Conservation (phyloP, 2,888 invertebrate genomes). For the Acanthosoma haemorrhoidale region DNA sequence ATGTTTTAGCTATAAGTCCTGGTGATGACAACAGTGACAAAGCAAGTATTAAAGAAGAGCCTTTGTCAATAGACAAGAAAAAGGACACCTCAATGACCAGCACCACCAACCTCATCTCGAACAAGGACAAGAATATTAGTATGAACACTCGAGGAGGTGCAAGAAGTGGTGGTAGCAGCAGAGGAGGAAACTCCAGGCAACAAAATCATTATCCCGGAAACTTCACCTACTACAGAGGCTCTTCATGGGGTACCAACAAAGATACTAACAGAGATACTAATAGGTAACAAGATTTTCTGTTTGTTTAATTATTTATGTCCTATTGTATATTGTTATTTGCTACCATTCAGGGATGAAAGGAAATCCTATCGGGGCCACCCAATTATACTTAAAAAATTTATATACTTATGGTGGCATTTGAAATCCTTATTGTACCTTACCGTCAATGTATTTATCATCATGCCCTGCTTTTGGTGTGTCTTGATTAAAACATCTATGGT, state of each 20-base stretch:
- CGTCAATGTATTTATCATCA: too few species aligned
- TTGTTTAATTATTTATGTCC: too few species aligned
- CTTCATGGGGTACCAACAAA: background rate
- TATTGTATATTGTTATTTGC: too few species aligned
- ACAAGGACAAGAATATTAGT: background rate
- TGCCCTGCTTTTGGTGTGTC: too few species aligned
- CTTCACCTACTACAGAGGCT: conserved; percentile 20
- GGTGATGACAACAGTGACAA: background rate
- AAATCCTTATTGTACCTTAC: too few species aligned
- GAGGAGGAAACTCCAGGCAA: conserved; percentile 36
- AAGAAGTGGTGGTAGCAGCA: conserved; percentile 21
- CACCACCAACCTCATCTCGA: background rate
- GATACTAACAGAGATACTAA: background rate
- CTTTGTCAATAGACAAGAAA: background rate
- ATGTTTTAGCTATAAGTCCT: background rate
- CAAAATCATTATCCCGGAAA: conserved; percentile 40
- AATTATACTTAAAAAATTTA: too few species aligned
- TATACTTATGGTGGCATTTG: too few species aligned
- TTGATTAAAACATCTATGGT: too few species aligned
- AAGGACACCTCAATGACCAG: conserved; percentile 7
- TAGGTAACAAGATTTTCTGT: too few species aligned
- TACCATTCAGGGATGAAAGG: too few species aligned
- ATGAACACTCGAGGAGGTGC: background rate
- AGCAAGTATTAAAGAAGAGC: conserved; percentile 1
- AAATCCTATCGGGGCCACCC: too few species aligned